Base-by-base conservation (phyloP, 2,113 vertebrate species). In the Caretta caretta region DNA sequence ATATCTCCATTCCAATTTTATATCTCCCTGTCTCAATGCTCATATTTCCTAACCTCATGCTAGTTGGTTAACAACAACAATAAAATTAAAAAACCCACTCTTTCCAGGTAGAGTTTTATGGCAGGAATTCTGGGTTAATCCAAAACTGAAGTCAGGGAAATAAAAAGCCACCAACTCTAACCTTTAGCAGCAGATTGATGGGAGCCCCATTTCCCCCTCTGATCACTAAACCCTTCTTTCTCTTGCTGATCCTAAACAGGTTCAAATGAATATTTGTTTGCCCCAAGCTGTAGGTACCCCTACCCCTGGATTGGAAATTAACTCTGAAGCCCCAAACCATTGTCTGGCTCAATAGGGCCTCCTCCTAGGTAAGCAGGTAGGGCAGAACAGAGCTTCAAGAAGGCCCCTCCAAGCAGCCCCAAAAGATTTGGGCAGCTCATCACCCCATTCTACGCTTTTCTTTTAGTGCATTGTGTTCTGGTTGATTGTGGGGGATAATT, bases 261-360 rank as follows among this genome's bases (percentile, higher is more conserved):
- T 69, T n/a, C 17, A n/a, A n/a, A 8, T n/a, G 17, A 20, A 35
- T 7, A 42, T 62, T 19, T 69, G 35, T 65, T 69, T 69, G 35
- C 17, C 16, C 35, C 3, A n/a, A 31, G 35, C 8, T n/a, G 16
- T n/a, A n/a, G 65, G 6, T 46, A 27, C 25, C 69, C 42, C 35
- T 57, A 27, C 31, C 38, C 38, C 5, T 7, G 3, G 3, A 19
- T 3, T 22, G 16, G 49, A 76, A 46, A 8, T 76, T 3, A 13
- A 49, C 35, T 16, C 76, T 27, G 4, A 31, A 72, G n/a, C 16
- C 27, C 59, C 11, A 3, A 5, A 56, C 16, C 31, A 75, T 19
- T 35, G 0, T 1, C 4, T 20, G 25, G 42, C 19, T 19, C 79
- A 17, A 4, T 31, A 50, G 9, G 38, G 22, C 38, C 38, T 31